These are phyloP conservation scores for Lordiphosa fenestrarum DNA, from an alignment of 2,888 invertebrate genomes.

Conservation along the genomic window DNA sequence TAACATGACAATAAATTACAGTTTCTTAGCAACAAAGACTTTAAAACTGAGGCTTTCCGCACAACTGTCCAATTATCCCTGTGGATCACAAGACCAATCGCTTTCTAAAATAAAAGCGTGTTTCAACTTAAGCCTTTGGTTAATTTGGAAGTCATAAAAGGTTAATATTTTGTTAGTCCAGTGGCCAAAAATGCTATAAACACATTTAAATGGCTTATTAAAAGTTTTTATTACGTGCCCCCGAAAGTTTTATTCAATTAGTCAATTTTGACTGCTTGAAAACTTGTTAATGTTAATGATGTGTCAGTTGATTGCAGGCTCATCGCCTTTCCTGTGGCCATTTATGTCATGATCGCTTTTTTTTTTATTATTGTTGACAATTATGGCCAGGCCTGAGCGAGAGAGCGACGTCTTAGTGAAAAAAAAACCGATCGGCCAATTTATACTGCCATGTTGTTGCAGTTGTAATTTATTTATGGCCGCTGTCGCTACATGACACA, in stretches of 20 bases:
- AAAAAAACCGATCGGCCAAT: slow-evolving; percentile 50
- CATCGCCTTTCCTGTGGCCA: slow-evolving; percentile 33
- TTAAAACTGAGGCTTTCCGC: no score
- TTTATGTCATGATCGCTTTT: slow-evolving; percentile 54
- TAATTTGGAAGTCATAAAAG: no score
- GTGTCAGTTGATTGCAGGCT: slow-evolving; percentile 47
- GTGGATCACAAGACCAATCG: no score
- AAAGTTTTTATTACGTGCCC: not conserved
- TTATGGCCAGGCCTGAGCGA: slow-evolving; percentile 47
- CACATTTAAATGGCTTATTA: no score
- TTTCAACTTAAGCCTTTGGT: no score
- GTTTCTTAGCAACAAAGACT: no score
- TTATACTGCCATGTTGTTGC: slow-evolving; percentile 64
- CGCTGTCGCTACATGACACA: slow-evolving; percentile 70
- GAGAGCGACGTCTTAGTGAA: slow-evolving; percentile 25
- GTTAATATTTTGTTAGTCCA: no score
- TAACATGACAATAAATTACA: no score
- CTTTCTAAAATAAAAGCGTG: no score
- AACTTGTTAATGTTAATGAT: slow-evolving; percentile 70
- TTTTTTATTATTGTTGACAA: slow-evolving; percentile 69
- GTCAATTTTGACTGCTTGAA: slow-evolving; percentile 20
- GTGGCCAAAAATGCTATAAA: no score
- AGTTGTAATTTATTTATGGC: slow-evolving; percentile 72
- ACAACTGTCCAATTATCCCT: no score
- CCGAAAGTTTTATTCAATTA: slow-evolving; percentile 23